A percentile compares a stretch with the other conserved stretches of the same genome.
Conservation (phyloP, 1,140 invertebrate species). For the Metopolophium dirhodum region DNA sequence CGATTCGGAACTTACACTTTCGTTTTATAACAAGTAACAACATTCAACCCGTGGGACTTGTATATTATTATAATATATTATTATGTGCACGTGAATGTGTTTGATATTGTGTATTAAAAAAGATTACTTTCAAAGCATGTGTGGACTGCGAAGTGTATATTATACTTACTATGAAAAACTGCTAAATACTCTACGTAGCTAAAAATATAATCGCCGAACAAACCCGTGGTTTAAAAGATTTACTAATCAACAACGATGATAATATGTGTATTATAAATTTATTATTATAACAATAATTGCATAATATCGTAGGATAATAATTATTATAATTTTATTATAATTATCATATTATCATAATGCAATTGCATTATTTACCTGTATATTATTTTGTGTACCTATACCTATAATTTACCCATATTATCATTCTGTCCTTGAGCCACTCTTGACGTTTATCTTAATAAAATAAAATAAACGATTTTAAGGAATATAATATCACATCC, state of each 20-base stretch:
- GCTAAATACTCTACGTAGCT: background rate
- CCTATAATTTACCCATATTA: too few relatives aligned
- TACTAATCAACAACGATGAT: background rate
- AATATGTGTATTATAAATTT: background rate
- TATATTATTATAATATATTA: background rate
- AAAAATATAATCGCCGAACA: background rate
- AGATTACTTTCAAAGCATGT: background rate
- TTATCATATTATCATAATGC: too few relatives aligned
- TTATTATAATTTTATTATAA: too few relatives aligned
- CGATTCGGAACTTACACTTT: slow-evolving; percentile 1
- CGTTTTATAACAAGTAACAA: background rate
- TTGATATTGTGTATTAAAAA: background rate
- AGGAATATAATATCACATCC: background rate
- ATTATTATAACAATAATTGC: too few relatives aligned
- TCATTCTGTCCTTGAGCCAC: too few relatives aligned
- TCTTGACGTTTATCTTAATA: too few relatives aligned
- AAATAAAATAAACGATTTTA: background rate
- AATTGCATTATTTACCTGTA: too few relatives aligned
- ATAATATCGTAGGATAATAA: too few relatives aligned
- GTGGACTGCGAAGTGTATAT: background rate
- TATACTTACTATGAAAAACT: background rate
- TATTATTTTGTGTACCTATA: too few relatives aligned
- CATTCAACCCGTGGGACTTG: background rate
- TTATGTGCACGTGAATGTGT: background rate
- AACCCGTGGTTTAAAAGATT: background rate